A percentile compares a stretch with the other conserved stretches of the same genome.
Conservation (phyloP, 1,140 invertebrate genomes). For the Eumaeus atala region DNA sequence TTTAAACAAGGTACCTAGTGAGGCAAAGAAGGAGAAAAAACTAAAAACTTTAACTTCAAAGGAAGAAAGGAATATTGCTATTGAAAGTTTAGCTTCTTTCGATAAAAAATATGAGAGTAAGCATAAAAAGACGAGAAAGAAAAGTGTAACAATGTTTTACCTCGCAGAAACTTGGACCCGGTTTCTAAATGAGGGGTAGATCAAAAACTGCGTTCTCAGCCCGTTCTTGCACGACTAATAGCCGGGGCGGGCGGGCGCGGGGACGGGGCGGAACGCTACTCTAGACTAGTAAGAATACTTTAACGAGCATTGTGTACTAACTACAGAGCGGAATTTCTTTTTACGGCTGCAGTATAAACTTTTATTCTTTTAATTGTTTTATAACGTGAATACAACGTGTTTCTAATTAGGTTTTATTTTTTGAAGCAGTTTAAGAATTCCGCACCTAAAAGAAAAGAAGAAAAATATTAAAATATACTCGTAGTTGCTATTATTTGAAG, state of each 20-base stretch:
- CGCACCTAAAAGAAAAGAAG: no score
- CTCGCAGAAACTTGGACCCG: conserved; percentile 3
- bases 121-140: conserved; percentile 3
- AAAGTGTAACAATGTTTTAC: conserved; percentile 8
- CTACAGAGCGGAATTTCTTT: conserved; percentile 9
- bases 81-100: neutral
- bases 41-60: no score
- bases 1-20: neutral
- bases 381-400: conserved; percentile 4
- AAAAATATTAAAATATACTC: no score
- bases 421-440: no score
- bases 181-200: conserved; percentile 8
- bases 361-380: conserved; percentile 11
- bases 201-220: conserved; percentile 11
- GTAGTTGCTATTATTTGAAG: no score
- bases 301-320: conserved; percentile 9
- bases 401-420: no score
- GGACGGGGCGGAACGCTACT: neutral
- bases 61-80: neutral
- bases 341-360: conserved; percentile 7
- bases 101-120: neutral
- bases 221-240: conserved; percentile 6
- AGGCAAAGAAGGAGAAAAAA: neutral
- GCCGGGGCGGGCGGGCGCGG: neutral
- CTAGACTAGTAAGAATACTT: conserved; percentile 7